A percentile compares a stretch with the other conserved stretches of the same genome.
phyloP scores from a whole-genome alignment of 53 echinoderm and acorn worm species.

The Pentamera pediparva region DNA sequence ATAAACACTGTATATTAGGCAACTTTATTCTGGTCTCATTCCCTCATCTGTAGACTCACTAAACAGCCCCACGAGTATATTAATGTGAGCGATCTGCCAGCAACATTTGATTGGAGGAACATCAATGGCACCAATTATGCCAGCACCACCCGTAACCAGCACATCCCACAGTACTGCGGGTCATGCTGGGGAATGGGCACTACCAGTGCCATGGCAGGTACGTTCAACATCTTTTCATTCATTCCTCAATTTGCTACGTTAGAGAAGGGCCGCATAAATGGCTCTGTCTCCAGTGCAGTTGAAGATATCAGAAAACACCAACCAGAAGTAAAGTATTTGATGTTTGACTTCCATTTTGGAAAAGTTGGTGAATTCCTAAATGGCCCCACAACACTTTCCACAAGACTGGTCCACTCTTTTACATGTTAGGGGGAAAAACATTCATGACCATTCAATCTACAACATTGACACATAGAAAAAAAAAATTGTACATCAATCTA shows the following conservation, averaged over 20 bases:
- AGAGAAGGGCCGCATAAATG: neutral
- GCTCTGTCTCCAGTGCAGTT: no score
- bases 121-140: constrained; percentile 81
- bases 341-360: no score
- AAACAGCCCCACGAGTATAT: constrained; percentile 67
- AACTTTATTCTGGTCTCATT: neutral
- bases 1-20: no score
- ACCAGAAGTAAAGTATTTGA: no score
- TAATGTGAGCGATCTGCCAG: constrained; percentile 53
- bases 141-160: constrained; percentile 93
- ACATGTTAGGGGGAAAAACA: no score
- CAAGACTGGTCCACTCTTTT: no score
- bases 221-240: neutral
- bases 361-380: no score
- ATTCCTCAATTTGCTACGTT: neutral
- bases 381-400: no score
- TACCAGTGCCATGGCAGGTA: constrained; percentile 93
- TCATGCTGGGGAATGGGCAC: constrained; percentile 97
- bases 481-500: no score
- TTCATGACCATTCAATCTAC: no score
- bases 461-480: no score
- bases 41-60: constrained; percentile 45
- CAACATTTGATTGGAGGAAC: constrained; percentile 82
- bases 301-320: no score
- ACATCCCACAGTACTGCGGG: constrained; percentile 97